Conservation (phyloP, 2,113 vertebrate species). For the Pseudorhombus dupliciocellatus region DNA sequence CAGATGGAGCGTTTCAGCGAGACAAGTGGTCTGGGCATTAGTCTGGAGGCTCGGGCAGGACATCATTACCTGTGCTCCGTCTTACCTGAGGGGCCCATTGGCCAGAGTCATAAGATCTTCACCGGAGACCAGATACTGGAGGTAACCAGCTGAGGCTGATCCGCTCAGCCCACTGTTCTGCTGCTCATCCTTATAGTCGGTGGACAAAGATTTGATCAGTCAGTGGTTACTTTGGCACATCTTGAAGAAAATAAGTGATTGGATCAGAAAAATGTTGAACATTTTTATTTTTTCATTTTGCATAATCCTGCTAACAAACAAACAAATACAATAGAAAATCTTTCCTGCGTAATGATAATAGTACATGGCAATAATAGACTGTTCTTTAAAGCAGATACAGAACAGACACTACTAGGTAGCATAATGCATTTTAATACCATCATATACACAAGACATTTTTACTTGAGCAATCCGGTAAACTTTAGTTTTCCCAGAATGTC, state of each 20-base stretch:
- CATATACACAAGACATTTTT: not conserved
- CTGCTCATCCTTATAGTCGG: not conserved
- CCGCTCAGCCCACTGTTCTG: not conserved
- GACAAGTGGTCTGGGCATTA: slow-evolving; percentile 91
- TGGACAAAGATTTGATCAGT: slow-evolving; percentile 6
- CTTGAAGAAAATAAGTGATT: not conserved
- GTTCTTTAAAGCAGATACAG: not conserved
- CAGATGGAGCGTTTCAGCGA: slow-evolving; percentile 90
- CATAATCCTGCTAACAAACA: no score
- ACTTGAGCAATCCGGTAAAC: not conserved
- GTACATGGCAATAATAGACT: not conserved
- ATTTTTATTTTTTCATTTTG: no score
- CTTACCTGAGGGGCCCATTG: slow-evolving; percentile 91
- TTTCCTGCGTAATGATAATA: not conserved
- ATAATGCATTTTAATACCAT: not conserved
- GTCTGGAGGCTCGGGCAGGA: slow-evolving; percentile 89
- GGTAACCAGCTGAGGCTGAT: slow-evolving; percentile 71
- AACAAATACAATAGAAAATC: no score
- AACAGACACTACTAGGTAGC: not conserved
- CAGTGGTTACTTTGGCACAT: slow-evolving; percentile 1
- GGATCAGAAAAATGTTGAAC: slow-evolving; percentile 9
- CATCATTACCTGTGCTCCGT: slow-evolving; percentile 93
- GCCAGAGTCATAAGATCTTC: slow-evolving; percentile 86
- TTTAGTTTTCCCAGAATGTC: not conserved
- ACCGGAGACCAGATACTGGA: slow-evolving; percentile 91